Conservation (phyloP, 2,888 invertebrate species). For the Carcina quercana region DNA sequence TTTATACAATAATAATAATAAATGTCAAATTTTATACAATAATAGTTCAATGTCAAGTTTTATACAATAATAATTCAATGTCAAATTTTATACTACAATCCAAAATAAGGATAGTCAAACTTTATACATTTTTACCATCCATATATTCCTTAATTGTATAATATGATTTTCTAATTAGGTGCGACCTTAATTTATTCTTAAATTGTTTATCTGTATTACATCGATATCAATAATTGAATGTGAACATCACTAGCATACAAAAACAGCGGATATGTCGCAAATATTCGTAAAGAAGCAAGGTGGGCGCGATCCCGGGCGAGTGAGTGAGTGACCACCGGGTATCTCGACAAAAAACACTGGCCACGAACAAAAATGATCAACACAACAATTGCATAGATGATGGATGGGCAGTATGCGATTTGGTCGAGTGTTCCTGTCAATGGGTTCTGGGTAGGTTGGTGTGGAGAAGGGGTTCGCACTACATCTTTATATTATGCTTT, state of each 20-base stretch:
- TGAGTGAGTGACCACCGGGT: constrained; percentile 67
- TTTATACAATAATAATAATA: too few relatives aligned
- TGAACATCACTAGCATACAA: constrained; percentile 33
- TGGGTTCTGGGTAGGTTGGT: constrained; percentile 10
- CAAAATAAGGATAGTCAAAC: too few relatives aligned
- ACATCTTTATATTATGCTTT: too few relatives aligned
- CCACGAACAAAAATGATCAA: constrained; percentile 28
- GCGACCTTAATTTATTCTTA: too few relatives aligned
- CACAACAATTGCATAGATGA: constrained; percentile 57
- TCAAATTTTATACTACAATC: too few relatives aligned
- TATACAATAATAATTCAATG: too few relatives aligned
- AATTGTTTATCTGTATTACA: constrained; percentile 6
- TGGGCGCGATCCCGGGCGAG: constrained; percentile 36
- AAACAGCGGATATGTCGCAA: constrained; percentile 46
- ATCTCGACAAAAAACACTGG: constrained; percentile 31
- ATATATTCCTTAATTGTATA: too few relatives aligned
- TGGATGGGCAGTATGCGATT: constrained; percentile 31
- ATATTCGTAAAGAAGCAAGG: constrained; percentile 38
- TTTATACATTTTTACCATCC: too few relatives aligned
- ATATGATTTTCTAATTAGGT: too few relatives aligned
- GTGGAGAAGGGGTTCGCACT: constrained; percentile 16
- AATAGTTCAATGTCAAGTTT: too few relatives aligned
- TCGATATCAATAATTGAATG: constrained; percentile 10
- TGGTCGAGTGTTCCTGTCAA: not conserved
- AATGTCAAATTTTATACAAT: too few relatives aligned